phyloP scores from a whole-genome alignment of 2,113 vertebrate species.

The Isichthys henryi region DNA sequence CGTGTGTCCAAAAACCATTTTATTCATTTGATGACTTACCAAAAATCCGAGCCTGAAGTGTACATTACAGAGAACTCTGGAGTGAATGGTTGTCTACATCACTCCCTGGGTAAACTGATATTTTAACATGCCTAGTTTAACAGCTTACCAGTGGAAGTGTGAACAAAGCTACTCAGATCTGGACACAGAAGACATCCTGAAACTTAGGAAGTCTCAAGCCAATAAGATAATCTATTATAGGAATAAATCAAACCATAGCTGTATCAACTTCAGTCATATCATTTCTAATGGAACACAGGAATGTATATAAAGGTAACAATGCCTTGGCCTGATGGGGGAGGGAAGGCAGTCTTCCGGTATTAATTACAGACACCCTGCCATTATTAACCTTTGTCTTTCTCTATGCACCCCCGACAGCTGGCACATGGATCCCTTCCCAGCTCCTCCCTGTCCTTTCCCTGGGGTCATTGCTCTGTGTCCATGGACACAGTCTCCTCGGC shows the following conservation, averaged over 20 bases:
- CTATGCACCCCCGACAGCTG: neutral
- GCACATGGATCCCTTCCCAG: neutral
- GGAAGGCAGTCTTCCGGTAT: neutral
- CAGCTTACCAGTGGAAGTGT: neutral
- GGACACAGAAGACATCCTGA: neutral
- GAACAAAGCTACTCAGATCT: neutral
- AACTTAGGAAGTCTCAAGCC: neutral
- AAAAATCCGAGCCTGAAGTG: neutral
- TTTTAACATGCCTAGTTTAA: neutral
- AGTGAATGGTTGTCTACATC: neutral
- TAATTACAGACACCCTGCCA: neutral
- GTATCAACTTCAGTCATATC: neutral
- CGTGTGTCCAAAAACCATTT: neutral
- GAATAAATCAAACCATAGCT: neutral
- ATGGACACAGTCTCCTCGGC: constrained; percentile 25
- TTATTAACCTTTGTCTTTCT: constrained; percentile 2
- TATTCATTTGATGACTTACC: neutral
- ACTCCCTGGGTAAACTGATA: neutral
- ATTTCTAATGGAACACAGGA: neutral
- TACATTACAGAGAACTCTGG: neutral
- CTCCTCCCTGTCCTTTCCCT: constrained; percentile 6
- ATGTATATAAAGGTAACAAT: neutral
- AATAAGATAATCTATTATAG: neutral
- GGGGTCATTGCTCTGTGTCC: constrained; percentile 45
- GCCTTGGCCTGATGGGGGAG: neutral